Base-by-base conservation (phyloP, 92 coral and sea anemone genomes). In the Epizoanthus illoricatus region DNA sequence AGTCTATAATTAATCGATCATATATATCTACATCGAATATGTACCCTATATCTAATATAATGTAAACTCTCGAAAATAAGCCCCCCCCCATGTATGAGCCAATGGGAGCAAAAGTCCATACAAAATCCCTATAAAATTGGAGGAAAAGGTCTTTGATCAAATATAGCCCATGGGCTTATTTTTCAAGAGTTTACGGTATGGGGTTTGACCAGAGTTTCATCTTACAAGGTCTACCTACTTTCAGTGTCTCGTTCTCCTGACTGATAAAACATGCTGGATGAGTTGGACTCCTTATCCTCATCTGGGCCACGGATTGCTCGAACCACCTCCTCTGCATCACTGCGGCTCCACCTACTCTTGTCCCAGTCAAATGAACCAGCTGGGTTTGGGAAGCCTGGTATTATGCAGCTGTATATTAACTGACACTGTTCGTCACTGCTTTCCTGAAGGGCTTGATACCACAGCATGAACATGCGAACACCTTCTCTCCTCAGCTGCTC, bases 311-410 rank as follows among this genome's bases (percentile, higher is more conserved):
- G 90, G 57, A 95, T 84, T 43, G 89, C 89, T 66, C 84, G 78
- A 56, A 86, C 90, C 41, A 95, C 86, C 41, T 91, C 97, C 68
- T 93, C 96, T 36, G 97, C 95, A 18, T 84, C 91, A 64, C 84
- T 75, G 42, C 71, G 90, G 7, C 93, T 90, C 24, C 93, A 81
- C 70, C 84, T 81, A 17, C 87, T 85, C 74, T 88, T 87, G 5
- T 82, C 69, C 92, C 94, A 91, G 86, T 95, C 92, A 28, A 95
- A 68, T 23, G 83, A 56, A 28, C 90, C 90, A 49, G 90, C 65
- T 12, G 98, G 95, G 70, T 90, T 95, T 1, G 98, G 98, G 80
- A 95, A 95, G 57, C 98, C 98, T 33, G 98, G 98, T 72, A 95
- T 92, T 69, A 95, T 84, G 64, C 98, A 88, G 18, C 94, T 96